Base-by-base conservation (phyloP, 2,888 invertebrate species). In the Philonicus albiceps region DNA sequence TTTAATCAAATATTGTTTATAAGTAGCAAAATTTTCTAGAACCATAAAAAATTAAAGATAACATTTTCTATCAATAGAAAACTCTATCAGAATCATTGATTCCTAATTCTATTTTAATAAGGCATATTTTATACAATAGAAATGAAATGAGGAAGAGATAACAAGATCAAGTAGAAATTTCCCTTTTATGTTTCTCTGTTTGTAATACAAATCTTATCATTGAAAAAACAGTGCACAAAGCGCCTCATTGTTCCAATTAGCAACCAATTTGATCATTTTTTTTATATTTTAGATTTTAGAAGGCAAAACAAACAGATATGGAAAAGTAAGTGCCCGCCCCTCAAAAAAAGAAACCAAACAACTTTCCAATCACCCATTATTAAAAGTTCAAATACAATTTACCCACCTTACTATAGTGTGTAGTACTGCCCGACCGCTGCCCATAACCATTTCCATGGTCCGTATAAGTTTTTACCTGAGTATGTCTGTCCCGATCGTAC, bases 401-500 rank as follows among this genome's bases (percentile, higher is more conserved):
- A 93, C 95, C 95, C 95, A 97, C 97, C 96, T 97, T 97, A 94
- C 97, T 97, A 93, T 97, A 97, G 93, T 96, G 96, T 93, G 97
- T 92, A 90, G 92, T 91, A 91, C 92, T 91, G 90, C 93, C 92
- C 92, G 96, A 95, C 92, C 96, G 96, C 93, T 93, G 95, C 90
- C 95, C 94, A 92, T 95, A 95, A 91, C 95, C 95, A 94, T 95
- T 96, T 93, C 97, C 97, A 94, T 97, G 97, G 93, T 96, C 97
- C 95, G 97, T 97, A 94, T 98, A 98, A 93, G 97, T 97, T 94
- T 97, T 97, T 94, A 98, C 97, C 96, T 97, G 97, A 94, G 96
- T 96, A 93, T 96, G 96, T 93, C 95, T 94, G 93, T 95, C 93
- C 93, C 92, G 91, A 90, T 92, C 92, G 90, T 92, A 92, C 89